Conservation (phyloP, 2,888 invertebrate species). For the Pecten maximus region DNA sequence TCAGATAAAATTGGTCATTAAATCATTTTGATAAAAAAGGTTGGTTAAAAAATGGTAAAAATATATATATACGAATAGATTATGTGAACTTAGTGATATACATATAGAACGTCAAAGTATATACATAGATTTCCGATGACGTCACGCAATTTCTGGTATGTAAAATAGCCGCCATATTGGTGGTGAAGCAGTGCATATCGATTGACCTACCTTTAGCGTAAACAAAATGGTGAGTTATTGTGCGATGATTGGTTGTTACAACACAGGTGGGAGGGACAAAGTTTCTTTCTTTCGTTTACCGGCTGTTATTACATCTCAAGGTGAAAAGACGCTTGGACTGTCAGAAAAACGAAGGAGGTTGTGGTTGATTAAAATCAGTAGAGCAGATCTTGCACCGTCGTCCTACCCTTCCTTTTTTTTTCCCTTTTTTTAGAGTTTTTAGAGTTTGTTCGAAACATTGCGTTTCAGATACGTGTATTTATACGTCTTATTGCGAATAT, state of each 20-base stretch:
- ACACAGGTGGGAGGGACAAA: conserved; percentile 39
- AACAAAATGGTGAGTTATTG: conserved; percentile 39
- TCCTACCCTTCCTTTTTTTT: conserved; percentile 49
- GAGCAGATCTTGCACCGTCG: conserved; percentile 49
- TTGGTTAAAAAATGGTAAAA: no score
- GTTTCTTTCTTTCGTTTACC: conserved; percentile 49
- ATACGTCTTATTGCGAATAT: no score
- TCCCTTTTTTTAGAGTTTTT: no score
- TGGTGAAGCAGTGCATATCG: no score
- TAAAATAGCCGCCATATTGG: conserved; percentile 35
- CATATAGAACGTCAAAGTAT: no score
- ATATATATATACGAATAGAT: no score
- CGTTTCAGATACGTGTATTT: conserved; percentile 37
- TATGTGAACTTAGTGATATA: no score
- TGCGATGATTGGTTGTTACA: conserved; percentile 49
- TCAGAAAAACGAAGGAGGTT: conserved; percentile 47
- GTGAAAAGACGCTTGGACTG: conserved; percentile 46
- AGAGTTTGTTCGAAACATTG: conserved; percentile 51
- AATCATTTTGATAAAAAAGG: no score
- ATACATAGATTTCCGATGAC: no score
- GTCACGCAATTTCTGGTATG: conserved; percentile 30
- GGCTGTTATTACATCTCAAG: conserved; percentile 48
- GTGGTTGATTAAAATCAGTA: conserved; percentile 47
- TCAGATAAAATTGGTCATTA: no score
- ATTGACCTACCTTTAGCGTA: background rate